Evolutionary conservation across 2,888 invertebrate species (phyloP).

Genomic region (Hirtodrosophila duncani): DNA sequence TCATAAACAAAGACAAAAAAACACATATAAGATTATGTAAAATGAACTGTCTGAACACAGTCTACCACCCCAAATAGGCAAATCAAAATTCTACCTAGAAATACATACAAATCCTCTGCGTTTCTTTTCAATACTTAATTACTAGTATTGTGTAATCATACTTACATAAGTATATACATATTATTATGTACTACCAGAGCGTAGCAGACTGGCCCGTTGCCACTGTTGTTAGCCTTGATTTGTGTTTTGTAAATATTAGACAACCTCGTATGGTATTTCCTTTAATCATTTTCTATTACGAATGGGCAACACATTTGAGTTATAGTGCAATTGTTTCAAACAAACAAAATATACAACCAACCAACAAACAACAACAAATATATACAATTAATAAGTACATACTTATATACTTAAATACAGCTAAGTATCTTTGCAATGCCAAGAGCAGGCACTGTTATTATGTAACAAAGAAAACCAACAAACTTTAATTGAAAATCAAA

Average conservation of each 20-base stretch:
- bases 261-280: constrained; percentile 46
- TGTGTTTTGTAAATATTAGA: constrained; percentile 70
- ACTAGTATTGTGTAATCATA: constrained; percentile 24
- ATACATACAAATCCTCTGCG: no score
- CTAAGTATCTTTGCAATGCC: constrained; percentile 66
- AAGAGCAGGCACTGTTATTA: constrained; percentile 43
- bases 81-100: constrained; percentile 54
- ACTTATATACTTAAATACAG: constrained; percentile 42
- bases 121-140: constrained; percentile 30
- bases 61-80: constrained; percentile 48
- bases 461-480: constrained; percentile 27
- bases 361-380: constrained; percentile 40
- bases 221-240: constrained; percentile 65
- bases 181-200: constrained; percentile 11
- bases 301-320: constrained; percentile 69
- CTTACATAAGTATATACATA: constrained; percentile 12
- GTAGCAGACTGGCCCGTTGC: constrained; percentile 48
- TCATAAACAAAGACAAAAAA: no score
- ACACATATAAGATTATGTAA: no score
- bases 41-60: constrained; percentile 33
- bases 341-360: constrained; percentile 46
- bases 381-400: constrained; percentile 39
- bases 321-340: constrained; percentile 74
- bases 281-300: constrained; percentile 39
- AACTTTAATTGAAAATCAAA: constrained; percentile 62